Evolutionary conservation across 2,797 vertebrate genomes (phyloP).

Genomic region (Hybognathus amarus): DNA sequence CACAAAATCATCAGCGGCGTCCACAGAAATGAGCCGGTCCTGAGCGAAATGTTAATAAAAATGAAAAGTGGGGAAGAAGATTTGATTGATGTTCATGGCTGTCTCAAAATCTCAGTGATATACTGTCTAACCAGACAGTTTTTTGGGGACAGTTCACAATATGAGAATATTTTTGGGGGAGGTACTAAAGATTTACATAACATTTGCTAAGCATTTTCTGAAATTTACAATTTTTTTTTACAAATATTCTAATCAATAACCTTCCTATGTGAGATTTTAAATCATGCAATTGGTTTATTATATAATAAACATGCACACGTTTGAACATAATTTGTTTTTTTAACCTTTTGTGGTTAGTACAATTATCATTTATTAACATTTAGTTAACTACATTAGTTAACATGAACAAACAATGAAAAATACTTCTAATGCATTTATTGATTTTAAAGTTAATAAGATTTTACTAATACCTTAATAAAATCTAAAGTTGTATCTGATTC

Average conservation of each 20-base stretch:
- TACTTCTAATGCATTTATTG: too few species aligned
- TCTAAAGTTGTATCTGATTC: not conserved
- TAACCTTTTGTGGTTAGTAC: too few species aligned
- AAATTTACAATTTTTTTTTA: not conserved
- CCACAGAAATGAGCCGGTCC: conserved; percentile 84
- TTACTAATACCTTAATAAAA: too few species aligned
- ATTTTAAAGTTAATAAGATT: not conserved
- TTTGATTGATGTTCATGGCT: not conserved
- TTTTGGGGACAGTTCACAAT: not conserved
- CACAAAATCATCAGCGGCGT: conserved; percentile 82
- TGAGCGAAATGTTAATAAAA: conserved; percentile 46
- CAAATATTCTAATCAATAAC: not conserved
- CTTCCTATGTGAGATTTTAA: too few species aligned
- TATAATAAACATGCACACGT: too few species aligned
- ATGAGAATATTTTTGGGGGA: not conserved
- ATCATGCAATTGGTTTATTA: too few species aligned
- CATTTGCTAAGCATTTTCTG: not conserved
- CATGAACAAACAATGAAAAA: too few species aligned
- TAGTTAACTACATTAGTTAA: too few species aligned
- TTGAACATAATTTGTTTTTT: too few species aligned
- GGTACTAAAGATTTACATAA: not conserved
- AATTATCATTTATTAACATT: too few species aligned
- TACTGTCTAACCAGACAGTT: not conserved
- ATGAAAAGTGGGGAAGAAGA: not conserved
- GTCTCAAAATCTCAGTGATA: not conserved